Percentiles rank a stretch among this genome's conserved stretches.
Evolutionary conservation across 2,113 vertebrate genomes (phyloP).

Genomic region (Phycodurus eques): DNA sequence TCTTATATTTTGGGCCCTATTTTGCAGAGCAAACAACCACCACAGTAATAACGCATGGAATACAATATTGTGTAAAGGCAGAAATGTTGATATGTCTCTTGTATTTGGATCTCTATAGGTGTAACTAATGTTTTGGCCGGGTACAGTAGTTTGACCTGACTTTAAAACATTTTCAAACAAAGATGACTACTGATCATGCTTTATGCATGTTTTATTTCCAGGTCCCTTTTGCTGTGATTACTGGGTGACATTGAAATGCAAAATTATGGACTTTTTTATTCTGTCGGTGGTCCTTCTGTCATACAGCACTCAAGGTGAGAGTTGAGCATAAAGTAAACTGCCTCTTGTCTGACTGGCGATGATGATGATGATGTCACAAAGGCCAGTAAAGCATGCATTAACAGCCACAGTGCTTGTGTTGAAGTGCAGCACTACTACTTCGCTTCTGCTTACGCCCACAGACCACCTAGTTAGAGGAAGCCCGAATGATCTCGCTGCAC

Average conservation of each 20-base stretch:
- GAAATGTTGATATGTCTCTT: neutral
- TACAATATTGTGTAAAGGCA: neutral
- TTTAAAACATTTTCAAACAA: neutral
- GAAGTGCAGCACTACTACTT: slow-evolving; percentile 3
- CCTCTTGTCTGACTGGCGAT: slow-evolving; percentile 4
- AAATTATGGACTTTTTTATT: slow-evolving; percentile 45
- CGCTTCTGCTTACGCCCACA: slow-evolving; percentile 25
- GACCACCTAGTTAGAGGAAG: slow-evolving; percentile 27
- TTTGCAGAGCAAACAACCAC: too few species aligned
- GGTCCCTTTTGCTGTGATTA: slow-evolving; percentile 15
- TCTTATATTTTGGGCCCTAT: too few species aligned
- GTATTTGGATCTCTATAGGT: neutral
- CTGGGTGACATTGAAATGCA: slow-evolving; percentile 37
- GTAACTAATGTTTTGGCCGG: neutral
- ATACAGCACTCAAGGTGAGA: slow-evolving; percentile 56
- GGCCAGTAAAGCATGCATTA: slow-evolving; percentile 19
- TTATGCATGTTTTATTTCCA: slow-evolving; percentile 6
- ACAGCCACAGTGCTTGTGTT: neutral
- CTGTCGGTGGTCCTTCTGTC: slow-evolving; percentile 46
- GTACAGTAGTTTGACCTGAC: neutral
- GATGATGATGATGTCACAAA: slow-evolving; percentile 2
- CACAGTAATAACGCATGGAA: neutral
- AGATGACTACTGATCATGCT: neutral
- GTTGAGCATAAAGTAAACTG: slow-evolving; percentile 20
- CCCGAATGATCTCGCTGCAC: slow-evolving; percentile 33